These are phyloP conservation scores for Myotis brandtii DNA, from an alignment of 2,113 vertebrate species.

Conservation along the genomic window DNA sequence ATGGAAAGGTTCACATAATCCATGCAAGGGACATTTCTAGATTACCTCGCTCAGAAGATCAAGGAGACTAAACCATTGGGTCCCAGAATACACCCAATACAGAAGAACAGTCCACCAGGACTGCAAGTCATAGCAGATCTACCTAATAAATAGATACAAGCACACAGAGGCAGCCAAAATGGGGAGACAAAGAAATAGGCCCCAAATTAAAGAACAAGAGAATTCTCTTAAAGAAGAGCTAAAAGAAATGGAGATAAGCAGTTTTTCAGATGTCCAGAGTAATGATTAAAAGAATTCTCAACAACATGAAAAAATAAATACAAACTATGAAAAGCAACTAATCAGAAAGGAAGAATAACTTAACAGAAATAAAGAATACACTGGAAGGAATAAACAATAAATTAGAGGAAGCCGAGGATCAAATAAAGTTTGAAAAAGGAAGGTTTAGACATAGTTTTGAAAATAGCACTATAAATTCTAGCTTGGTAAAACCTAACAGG, in stretches of 20 bases:
- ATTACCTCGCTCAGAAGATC: neutral
- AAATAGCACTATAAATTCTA: neutral
- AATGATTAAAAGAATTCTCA: neutral
- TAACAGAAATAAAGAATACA: neutral
- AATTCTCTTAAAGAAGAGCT: neutral
- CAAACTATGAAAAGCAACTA: neutral
- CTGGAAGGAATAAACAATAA: too few species aligned
- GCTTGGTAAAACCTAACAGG: neutral
- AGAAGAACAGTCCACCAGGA: neutral
- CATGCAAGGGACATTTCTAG: neutral
- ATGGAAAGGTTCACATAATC: neutral
- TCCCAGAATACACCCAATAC: neutral
- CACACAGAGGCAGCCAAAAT: neutral
- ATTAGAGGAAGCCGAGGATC: too few species aligned
- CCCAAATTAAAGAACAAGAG: neutral
- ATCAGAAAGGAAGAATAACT: neutral
- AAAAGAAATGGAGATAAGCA: neutral
- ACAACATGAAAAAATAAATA: neutral
- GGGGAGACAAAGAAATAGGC: neutral
- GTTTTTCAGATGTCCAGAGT: neutral
- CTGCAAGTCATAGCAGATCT: neutral
- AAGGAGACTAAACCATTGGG: neutral
- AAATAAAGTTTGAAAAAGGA: too few species aligned
- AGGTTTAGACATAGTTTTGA: neutral
- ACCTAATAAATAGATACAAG: neutral